Evolutionary conservation across 2,888 invertebrate genomes (phyloP), one percentile per base, ranked within the genome.

Genomic region (Hecatera dysodea): DNA sequence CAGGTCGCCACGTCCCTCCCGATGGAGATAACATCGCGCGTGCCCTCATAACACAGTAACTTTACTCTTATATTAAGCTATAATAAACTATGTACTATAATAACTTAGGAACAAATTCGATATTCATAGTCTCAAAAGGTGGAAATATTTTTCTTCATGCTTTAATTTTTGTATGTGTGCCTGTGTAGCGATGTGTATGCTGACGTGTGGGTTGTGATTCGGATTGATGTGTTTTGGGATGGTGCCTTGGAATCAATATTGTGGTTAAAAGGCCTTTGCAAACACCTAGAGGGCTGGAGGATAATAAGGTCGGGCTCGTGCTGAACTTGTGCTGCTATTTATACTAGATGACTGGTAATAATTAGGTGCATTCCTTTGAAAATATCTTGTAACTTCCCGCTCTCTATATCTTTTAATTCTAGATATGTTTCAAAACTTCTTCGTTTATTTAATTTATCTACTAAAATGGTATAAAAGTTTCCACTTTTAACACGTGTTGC

Each of bases 101-200:
- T 92, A 91, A 89, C 80, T 89, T 95, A 95, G 94, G 94, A 96
- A 94, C 95, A 95, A 95, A 95, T 93, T 94, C 89, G 90, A 90
- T 92, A 91, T 91, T 89, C 85, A 89, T 92, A 93, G 93, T 93
- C 91, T 93, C 93, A 91, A 93, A 89, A 90, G 91, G 92, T 91
- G 87, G 85, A 90, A 89, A 90, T 90, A 89, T 88, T 91, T 93
- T 92, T 91, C 91, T 93, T 94, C 92, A 92, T 93, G 95, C 95
- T 95, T 95, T 95, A 95, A 95, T 92, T 93, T 95, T 92, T 91
- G 87, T 91, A 90, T 83, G 87, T 82, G 88, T 89, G 86, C 68
- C 78, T 80, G 82, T 78, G 75, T 82, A 81, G 81, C 64, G 67
- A 72, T 76, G 79, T 78, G 70, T 81, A 82, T 77, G 75, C 66